Evolutionary conservation across 2,888 invertebrate species (phyloP).

Genomic region (Drosophila gaucha): DNA sequence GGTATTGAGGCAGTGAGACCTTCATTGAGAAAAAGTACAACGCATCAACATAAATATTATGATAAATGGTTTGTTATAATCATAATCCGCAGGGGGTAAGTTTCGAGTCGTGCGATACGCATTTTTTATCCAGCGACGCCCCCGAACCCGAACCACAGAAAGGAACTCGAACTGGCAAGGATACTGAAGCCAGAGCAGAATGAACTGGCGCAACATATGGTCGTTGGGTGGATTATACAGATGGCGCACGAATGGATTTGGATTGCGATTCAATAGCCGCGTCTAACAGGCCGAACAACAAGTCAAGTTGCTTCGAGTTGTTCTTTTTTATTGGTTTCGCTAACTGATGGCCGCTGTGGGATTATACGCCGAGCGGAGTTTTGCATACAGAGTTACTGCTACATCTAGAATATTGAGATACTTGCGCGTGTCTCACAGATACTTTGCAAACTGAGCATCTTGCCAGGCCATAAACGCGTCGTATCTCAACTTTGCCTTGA

Average conservation of each 20-base stretch:
- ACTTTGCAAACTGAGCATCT: slow-evolving; percentile 65
- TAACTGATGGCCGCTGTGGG: slow-evolving; percentile 54
- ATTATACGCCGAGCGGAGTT: slow-evolving; percentile 34
- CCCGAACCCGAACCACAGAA: slow-evolving; percentile 27
- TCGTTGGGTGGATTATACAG: slow-evolving; percentile 81
- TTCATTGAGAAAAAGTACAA: slow-evolving; percentile 84
- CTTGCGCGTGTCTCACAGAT: slow-evolving; percentile 41
- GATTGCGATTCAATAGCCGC: slow-evolving; percentile 66
- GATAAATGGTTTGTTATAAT: slow-evolving; percentile 84
- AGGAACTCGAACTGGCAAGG: slow-evolving; percentile 27
- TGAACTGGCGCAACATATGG: slow-evolving; percentile 81
- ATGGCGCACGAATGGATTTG: slow-evolving; percentile 67
- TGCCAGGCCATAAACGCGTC: slow-evolving; percentile 67
- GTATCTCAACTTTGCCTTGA: slow-evolving; percentile 61
- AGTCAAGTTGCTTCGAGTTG: slow-evolving; percentile 57
- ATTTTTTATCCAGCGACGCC: slow-evolving; percentile 62
- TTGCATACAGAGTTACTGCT: slow-evolving; percentile 22
- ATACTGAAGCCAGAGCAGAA: slow-evolving; percentile 17
- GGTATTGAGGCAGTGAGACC: slow-evolving; percentile 30
- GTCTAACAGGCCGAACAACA: slow-evolving; percentile 23
- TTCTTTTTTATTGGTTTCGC: slow-evolving; percentile 74
- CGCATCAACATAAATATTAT: slow-evolving; percentile 84
- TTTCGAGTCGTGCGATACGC: slow-evolving; percentile 75
- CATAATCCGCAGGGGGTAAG: slow-evolving; percentile 84
- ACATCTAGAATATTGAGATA: slow-evolving; percentile 22